Base-by-base conservation (phyloP, 2,888 invertebrate species). In the Auanema sp. region DNA sequence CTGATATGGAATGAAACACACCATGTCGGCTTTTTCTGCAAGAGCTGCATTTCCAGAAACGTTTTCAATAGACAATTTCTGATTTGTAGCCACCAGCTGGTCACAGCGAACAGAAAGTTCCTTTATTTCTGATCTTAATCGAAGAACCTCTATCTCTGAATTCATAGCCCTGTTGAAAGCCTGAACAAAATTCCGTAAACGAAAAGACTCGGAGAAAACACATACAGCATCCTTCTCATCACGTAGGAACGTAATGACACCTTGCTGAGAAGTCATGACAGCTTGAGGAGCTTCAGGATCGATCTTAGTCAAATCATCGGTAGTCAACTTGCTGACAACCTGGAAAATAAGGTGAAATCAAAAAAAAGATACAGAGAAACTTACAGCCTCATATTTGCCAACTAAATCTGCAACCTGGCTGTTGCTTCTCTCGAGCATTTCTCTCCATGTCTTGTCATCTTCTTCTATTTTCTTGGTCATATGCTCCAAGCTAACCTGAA, bases 91-190 rank as follows among this genome's bases (percentile, higher is more conserved):
- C 6, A 69, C 41, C 11, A 73, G 57, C 25, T 65, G 61, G 33
- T 64, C 62, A 18, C 59, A 60, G 23, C 64, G 63, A 42, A 40
- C 42, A 33, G 66, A 64, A 33, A 58, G 63, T 53, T 71, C 72
- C 1, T 64, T 58, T 1, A 67, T 65, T 41, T 75, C 72, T 5
- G 72, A 68, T 6, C 65, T 60, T 12, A 73, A 54, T 16, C 72
- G 66, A 24, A 58, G 53, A 64, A 70, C 67, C 16, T 72, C 72
- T 1, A 75, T 65, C 60, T 75, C 75, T 4, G 75, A 68, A 25
- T 60, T 64, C 72, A 75, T 69, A 4, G 72, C 64, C 41, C 75
- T 60, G 23, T 24, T 52, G 0, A 65, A 33, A 0, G 72, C 69
- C 59, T 74, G 33, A 66, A 51, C 53, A 40, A 25, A 23, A 3